These are phyloP conservation scores for Vicugna pacos DNA, from an alignment of 2,113 vertebrate species.

Conservation along the genomic window DNA sequence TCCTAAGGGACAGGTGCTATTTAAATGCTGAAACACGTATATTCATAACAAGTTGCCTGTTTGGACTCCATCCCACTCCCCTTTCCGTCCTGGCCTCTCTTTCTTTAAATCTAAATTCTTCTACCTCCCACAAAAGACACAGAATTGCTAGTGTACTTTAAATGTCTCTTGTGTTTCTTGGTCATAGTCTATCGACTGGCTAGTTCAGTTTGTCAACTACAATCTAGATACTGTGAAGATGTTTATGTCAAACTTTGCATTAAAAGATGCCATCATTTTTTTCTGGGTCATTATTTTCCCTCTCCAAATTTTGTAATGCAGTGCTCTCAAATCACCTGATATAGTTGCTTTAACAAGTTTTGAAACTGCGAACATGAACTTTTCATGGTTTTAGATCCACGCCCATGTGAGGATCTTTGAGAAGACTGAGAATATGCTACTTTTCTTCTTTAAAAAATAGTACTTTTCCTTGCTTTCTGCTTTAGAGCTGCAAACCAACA, in stretches of 20 bases:
- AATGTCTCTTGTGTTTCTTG: background rate
- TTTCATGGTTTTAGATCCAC: background rate
- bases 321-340: background rate
- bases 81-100: background rate
- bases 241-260: background rate
- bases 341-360: background rate
- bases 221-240: background rate
- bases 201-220: background rate
- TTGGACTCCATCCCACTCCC: background rate
- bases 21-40: background rate
- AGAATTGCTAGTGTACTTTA: background rate
- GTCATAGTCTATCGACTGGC: background rate
- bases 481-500: constrained; percentile 81
- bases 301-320: background rate
- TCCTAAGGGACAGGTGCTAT: background rate
- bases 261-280: background rate
- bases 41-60: background rate
- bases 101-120: constrained; percentile 17
- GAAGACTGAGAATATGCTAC: constrained; percentile 4
- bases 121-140: background rate
- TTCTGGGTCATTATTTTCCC: background rate
- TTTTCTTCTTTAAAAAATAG: constrained; percentile 48
- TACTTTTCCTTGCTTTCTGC: constrained; percentile 58
- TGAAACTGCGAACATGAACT: background rate
- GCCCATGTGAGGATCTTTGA: background rate